Evolutionary conservation across 2,888 invertebrate genomes (phyloP), one percentile per base, ranked within the genome.

Genomic region (Chydorus sphaericus): DNA sequence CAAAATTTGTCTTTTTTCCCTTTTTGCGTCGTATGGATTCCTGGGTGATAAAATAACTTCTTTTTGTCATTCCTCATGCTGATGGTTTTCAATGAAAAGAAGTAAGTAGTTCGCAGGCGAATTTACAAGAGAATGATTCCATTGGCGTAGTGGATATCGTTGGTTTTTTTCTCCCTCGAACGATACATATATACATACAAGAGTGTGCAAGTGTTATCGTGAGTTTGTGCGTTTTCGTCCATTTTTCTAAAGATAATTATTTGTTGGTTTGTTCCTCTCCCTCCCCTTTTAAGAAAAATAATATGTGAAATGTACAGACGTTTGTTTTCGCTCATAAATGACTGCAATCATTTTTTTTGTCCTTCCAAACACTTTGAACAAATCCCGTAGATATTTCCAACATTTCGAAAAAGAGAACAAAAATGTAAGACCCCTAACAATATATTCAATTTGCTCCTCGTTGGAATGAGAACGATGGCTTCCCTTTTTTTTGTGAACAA

Each of bases 271-370:
- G 44, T 26, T 44, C 28, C 7, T 23, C 44, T 23, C n/a, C n/a
- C 14, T 23, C n/a, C 28, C 10, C 11, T 20, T 44, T 26, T 6
- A 5, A 26, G 23, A 44, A 23, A 44, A 44, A 44, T 44, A 28
- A 44, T 44, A n/a, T n/a, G n/a, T n/a, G n/a, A n/a, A n/a, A n/a
- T 44, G 44, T 44, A 44, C 44, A 44, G 44, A 44, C 44, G 44
- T 44, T 44, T 44, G 44, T 44, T 44, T n/a, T 44, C 44, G 44
- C 44, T 23, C 44, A 23, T n/a, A 28, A 44, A 44, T 44, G 44
- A 44, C 44, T 28, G 44, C 44, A 44, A 44, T 44, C 44, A 44
- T 44, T 44, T 23, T 39, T 18, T 44, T n/a, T n/a, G n/a, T n/a
- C n/a, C n/a, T n/a, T n/a, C n/a, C n/a, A n/a, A n/a, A n/a, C n/a